phyloP scores from a whole-genome alignment of 1,140 invertebrate genomes.

The Penaeus vannamei region DNA sequence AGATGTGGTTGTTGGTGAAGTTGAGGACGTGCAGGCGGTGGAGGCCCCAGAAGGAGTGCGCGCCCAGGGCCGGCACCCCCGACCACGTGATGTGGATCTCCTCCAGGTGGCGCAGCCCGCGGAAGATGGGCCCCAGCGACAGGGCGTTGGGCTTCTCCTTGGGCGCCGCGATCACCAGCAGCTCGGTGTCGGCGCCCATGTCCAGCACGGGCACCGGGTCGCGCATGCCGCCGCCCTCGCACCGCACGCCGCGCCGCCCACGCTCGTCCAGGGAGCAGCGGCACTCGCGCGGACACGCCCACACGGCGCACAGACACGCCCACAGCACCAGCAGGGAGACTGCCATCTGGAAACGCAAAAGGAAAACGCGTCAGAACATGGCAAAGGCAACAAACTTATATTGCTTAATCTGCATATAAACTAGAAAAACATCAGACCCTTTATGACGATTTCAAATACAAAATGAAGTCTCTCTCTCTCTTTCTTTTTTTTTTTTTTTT shows the following conservation, averaged over 20 bases:
- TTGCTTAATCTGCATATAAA: background rate
- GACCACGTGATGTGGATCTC: conserved; percentile 84
- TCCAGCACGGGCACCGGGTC: conserved; percentile 76
- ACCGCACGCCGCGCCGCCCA: conserved; percentile 71
- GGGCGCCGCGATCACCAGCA: conserved; percentile 81
- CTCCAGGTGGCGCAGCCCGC: conserved; percentile 79
- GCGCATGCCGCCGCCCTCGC: conserved; percentile 77
- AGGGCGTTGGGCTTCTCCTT: conserved; percentile 78
- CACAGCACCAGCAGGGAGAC: conserved; percentile 32
- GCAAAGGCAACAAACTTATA: background rate
- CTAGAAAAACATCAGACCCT: background rate
- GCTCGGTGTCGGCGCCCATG: conserved; percentile 78
- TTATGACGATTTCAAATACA: too few relatives aligned
- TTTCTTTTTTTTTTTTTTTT: background rate
- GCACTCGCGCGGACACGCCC: conserved; percentile 69
- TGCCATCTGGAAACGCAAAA: conserved; percentile 42
- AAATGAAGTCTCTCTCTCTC: background rate
- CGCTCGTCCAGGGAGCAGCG: conserved; percentile 70
- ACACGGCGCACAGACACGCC: conserved; percentile 20
- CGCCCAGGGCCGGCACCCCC: conserved; percentile 83
- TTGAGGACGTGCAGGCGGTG: conserved; percentile 80
- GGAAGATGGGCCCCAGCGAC: conserved; percentile 83
- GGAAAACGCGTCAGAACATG: background rate
- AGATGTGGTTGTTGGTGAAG: conserved; percentile 84
- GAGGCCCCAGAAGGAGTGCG: conserved; percentile 84